Conservation (phyloP, 2,888 invertebrate species). For the Apeira syringaria region DNA sequence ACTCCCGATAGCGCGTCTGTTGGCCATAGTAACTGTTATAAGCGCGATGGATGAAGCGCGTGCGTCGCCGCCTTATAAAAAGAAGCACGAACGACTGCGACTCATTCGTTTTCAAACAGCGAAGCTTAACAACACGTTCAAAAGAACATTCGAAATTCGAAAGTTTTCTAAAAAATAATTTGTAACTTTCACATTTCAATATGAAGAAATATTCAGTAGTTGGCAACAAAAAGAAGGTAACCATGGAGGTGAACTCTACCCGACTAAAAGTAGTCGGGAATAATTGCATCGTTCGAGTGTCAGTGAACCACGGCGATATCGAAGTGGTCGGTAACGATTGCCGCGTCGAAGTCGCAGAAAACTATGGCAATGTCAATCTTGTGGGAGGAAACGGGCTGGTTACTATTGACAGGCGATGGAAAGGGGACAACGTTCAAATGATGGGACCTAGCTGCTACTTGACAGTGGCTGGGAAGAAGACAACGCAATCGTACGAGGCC, state of each 20-base stretch:
- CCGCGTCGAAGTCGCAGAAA: conserved; percentile 63
- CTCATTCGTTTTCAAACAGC: conserved; percentile 36
- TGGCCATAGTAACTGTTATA: conserved; percentile 10
- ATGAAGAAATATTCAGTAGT: conserved; percentile 76
- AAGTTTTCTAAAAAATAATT: background rate
- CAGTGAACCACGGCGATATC: conserved; percentile 67
- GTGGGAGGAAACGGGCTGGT: conserved; percentile 68
- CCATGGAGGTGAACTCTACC: conserved; percentile 68
- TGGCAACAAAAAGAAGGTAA: conserved; percentile 78
- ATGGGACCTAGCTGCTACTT: conserved; percentile 62
- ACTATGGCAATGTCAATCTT: conserved; percentile 63
- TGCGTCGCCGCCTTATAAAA: conserved; percentile 43
- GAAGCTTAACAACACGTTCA: conserved; percentile 10
- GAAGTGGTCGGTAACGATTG: conserved; percentile 77
- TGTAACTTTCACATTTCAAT: conserved; percentile 34
- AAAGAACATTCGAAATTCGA: conserved; percentile 11
- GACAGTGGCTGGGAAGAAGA: conserved; percentile 67
- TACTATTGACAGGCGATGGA: conserved; percentile 57
- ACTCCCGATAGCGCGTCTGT: conserved; percentile 38
- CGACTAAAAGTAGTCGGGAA: conserved; percentile 71
- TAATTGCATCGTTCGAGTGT: conserved; percentile 64
- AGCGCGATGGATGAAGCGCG: conserved; percentile 26
- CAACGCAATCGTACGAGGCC: conserved; percentile 57
- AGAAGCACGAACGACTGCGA: conserved; percentile 20
- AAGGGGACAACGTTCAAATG: conserved; percentile 64